A percentile compares a stretch with the other conserved stretches of the same genome.
phyloP scores from a whole-genome alignment of 2,113 vertebrate species.

The Balaeniceps rex region DNA sequence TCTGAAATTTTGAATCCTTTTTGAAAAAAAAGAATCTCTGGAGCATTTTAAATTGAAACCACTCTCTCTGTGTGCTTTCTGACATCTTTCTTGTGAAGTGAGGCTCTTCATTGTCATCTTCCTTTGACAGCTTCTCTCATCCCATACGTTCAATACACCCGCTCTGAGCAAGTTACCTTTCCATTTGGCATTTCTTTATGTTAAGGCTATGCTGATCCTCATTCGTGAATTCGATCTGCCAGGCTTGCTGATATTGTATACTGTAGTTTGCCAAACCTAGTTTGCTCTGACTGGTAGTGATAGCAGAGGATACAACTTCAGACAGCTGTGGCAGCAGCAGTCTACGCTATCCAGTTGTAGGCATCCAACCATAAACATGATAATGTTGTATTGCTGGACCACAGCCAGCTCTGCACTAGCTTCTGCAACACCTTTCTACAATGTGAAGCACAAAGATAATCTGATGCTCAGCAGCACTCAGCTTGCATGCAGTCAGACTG shows the following conservation, averaged over 20 bases:
- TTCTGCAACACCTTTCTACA: not conserved
- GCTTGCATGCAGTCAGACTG: not conserved
- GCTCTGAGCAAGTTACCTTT: not conserved
- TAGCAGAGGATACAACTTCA: not conserved
- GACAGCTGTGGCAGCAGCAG: constrained; percentile 13
- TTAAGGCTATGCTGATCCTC: not conserved
- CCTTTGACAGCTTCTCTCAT: constrained; percentile 37
- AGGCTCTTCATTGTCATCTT: constrained; percentile 4
- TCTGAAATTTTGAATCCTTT: not conserved
- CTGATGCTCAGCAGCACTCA: not conserved
- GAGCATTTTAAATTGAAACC: not conserved
- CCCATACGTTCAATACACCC: not conserved
- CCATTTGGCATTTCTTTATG: constrained; percentile 20
- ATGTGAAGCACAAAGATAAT: not conserved
- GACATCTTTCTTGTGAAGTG: not conserved
- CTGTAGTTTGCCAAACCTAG: not conserved
- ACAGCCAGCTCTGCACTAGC: not conserved
- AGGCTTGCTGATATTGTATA: not conserved
- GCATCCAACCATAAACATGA: not conserved
- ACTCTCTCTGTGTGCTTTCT: not conserved
- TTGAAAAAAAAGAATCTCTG: not conserved
- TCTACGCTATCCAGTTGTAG: not conserved
- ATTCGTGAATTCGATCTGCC: not conserved
- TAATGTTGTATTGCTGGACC: not conserved
- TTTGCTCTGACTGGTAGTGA: not conserved